Evolutionary conservation across 2,888 invertebrate species (phyloP).

Genomic region (Lysandra bellargus): DNA sequence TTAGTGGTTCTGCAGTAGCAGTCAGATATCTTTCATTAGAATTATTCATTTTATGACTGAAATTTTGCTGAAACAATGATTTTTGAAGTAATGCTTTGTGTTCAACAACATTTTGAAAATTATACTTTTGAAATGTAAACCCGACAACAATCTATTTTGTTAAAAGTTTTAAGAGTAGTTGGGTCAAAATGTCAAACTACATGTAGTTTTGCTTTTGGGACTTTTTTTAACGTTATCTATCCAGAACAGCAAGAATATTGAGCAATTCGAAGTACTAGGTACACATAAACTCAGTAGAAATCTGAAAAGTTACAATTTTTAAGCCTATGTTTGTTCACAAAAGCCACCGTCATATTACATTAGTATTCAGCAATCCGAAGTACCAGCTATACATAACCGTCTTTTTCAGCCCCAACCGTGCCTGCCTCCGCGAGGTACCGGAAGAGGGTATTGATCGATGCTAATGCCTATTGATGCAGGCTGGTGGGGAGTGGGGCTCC

Average conservation of each 20-base stretch:
- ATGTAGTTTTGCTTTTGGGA: too few species aligned
- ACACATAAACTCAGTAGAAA: too few species aligned
- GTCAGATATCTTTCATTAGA: background rate
- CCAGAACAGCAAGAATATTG: too few species aligned
- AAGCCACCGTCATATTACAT: background rate
- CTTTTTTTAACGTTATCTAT: too few species aligned
- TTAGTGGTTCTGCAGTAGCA: slow-evolving; percentile 7
- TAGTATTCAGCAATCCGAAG: background rate
- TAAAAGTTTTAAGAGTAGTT: too few species aligned
- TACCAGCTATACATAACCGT: background rate
- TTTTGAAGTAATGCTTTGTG: too few species aligned
- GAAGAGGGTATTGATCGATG: slow-evolving; percentile 67
- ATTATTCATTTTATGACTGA: background rate
- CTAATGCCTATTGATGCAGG: slow-evolving; percentile 56
- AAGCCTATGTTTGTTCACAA: background rate
- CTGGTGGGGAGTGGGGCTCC: background rate
- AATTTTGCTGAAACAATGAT: background rate
- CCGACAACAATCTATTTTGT: too few species aligned
- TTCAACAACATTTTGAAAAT: too few species aligned
- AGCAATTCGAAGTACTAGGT: too few species aligned
- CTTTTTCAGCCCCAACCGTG: slow-evolving; percentile 41
- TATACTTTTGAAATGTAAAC: too few species aligned
- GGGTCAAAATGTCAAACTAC: too few species aligned
- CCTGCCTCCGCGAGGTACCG: slow-evolving; percentile 55
- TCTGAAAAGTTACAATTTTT: too few species aligned